Percentiles rank a stretch among this genome's conserved stretches.
These are phyloP conservation scores for Drosophila borealis DNA, from an alignment of 2,888 invertebrate genomes.

Conservation along the genomic window DNA sequence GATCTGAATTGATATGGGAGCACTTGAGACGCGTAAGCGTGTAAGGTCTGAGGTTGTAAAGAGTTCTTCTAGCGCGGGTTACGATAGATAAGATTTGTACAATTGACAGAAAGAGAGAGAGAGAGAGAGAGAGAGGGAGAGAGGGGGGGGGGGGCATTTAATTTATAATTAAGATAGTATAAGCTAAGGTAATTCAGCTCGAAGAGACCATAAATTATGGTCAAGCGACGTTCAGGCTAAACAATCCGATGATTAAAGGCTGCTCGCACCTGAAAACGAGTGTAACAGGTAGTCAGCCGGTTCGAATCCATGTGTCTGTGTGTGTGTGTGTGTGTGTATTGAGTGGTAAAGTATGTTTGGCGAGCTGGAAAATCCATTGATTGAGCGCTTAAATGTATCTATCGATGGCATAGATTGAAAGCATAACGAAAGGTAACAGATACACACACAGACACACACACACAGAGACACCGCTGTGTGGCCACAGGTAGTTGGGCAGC, in stretches of 20 bases:
- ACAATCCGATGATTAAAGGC: conserved; percentile 34
- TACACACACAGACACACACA: conserved; percentile 11
- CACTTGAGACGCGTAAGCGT: conserved; percentile 3
- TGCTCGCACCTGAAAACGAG: conserved; percentile 33
- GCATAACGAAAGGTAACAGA: conserved; percentile 28
- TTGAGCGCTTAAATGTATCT: conserved; percentile 53
- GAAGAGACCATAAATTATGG: conserved; percentile 29
- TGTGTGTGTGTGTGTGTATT: conserved; percentile 20
- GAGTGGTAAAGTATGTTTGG: conserved; percentile 31
- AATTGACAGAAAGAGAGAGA: neutral
- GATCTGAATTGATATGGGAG: too few relatives aligned
- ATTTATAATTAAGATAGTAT: conserved; percentile 48
- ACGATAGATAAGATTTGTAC: conserved; percentile 13
- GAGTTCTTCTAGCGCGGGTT: conserved; percentile 1
- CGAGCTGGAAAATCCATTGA: conserved; percentile 51
- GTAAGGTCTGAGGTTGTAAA: neutral
- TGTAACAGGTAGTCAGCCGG: conserved; percentile 67
- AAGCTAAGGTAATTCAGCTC: neutral
- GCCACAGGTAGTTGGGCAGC: conserved; percentile 16
- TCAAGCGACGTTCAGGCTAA: neutral
- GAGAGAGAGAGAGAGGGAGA: neutral
- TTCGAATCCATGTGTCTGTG: conserved; percentile 5
- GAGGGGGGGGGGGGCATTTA: neutral
- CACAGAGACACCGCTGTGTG: conserved; percentile 2
- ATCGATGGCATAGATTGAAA: conserved; percentile 51